Evolutionary conservation across 1,140 invertebrate genomes (phyloP), one percentile per base, ranked within the genome.

Genomic region (Drosophila micromelanica): DNA sequence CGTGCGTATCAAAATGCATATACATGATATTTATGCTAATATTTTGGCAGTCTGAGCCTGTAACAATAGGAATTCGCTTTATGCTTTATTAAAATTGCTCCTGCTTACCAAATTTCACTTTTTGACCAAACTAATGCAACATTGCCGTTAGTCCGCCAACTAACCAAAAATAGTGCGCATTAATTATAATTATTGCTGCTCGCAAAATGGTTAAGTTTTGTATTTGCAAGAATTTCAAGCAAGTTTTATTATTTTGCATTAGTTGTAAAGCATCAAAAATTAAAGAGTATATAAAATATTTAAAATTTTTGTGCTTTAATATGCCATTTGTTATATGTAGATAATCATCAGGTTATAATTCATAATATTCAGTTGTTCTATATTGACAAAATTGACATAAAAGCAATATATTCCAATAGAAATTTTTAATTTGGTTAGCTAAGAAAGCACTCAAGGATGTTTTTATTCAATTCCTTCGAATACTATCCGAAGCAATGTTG

Each of bases 11-110:
- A 63, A 57, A 78, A 78, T 72, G 64, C 70, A 78, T 69, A 56
- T 63, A 49, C 67, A 67, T 76, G 78, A 86, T 82, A 75, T 78
- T 72, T 86, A 87, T 87, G 82, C 67, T 76, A 87, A 87, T 86
- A 82, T 86, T 76, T 63, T 86, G 65, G 60, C 63, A 60, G 67
- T 20, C 69, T 64, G 59, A 70, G 65, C 74, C 57, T 55, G 72
- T 40, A 63, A 59, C 37, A 43, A 40, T 40, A 43, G 63, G 78
- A 68, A 77, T 65, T 57, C 69, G 48, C 17, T 35, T 8, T 30
- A 35, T 11, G 8, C 27, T 32, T 56, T 51, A 15, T 48, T 30
- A n/a, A 12, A n/a, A 5, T n/a, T 59, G 38, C 68, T 61, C 23
- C 12, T 40, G 45, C 57, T 61, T 45, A 15, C 27, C 15, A 11